Percentiles rank a stretch among this genome's conserved stretches.
Conservation (phyloP, 2,797 vertebrate species). For the Numenius phaeopus region DNA sequence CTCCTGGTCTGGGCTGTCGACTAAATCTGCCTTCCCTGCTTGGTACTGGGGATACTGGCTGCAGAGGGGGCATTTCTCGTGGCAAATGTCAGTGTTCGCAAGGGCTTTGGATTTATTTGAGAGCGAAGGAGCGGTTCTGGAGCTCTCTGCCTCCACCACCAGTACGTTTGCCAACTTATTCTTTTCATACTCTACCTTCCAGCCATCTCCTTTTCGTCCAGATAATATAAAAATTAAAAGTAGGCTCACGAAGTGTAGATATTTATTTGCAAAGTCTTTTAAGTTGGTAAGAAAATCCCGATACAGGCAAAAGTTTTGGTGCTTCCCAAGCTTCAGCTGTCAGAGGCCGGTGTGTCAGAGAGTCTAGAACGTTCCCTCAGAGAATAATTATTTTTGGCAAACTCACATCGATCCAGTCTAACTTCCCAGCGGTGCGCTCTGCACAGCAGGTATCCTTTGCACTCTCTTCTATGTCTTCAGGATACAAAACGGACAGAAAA, state of each 20-base stretch:
- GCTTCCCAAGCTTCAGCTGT: conserved; percentile 72
- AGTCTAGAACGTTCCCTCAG: conserved; percentile 80
- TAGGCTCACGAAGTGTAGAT: not conserved
- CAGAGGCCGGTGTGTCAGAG: conserved; percentile 80
- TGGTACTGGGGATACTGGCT: accelerated
- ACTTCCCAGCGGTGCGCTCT: conserved; percentile 71
- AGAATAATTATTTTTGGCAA: conserved; percentile 91
- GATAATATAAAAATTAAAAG: not conserved
- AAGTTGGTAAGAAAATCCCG: conserved; percentile 58
- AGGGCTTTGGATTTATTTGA: not conserved
- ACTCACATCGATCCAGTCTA: conserved; percentile 87
- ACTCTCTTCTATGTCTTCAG: conserved; percentile 85
- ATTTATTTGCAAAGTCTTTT: not conserved
- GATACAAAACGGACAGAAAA: conserved; percentile 82
- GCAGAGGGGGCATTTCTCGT: not conserved
- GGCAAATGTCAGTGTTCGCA: not conserved
- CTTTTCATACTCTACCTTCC: not conserved
- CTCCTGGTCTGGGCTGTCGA: not conserved
- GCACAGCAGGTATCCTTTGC: conserved; percentile 50
- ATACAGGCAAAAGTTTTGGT: conserved; percentile 42
- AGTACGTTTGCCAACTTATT: not conserved
- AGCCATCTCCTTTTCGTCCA: not conserved
- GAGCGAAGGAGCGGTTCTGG: not conserved
- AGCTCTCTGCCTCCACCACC: not conserved
- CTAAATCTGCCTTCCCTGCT: not conserved